A percentile compares a stretch with the other conserved stretches of the same genome.
phyloP scores from a whole-genome alignment of 2,797 vertebrate genomes.

The Halcyon chelicuti region DNA sequence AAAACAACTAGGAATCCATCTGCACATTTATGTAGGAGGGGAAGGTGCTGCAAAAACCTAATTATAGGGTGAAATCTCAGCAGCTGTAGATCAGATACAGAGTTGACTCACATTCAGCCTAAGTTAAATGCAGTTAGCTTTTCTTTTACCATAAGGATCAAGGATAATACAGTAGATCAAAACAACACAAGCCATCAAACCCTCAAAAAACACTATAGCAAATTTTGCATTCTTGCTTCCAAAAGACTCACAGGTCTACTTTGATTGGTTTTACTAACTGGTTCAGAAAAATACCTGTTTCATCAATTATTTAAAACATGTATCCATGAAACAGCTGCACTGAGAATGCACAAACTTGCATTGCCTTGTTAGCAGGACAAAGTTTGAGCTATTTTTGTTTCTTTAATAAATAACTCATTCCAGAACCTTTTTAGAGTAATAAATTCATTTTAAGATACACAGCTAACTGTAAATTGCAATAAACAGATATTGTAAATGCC shows the following conservation, averaged over 20 bases:
- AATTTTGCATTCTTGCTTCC: background rate
- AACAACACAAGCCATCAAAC: background rate
- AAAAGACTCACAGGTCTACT: background rate
- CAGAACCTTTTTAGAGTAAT: background rate
- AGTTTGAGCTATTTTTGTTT: background rate
- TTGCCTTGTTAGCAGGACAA: background rate
- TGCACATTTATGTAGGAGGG: background rate
- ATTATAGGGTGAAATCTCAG: background rate
- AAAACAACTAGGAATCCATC: background rate
- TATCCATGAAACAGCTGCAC: background rate
- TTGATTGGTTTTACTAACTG: background rate
- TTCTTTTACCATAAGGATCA: background rate
- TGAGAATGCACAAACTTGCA: background rate
- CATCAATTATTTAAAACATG: background rate
- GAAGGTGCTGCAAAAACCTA: background rate
- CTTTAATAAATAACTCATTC: background rate
- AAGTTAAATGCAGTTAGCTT: background rate
- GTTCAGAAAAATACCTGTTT: background rate
- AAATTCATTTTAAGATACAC: background rate
- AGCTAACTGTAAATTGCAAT: background rate
- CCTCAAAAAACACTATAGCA: accelerated
- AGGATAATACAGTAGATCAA: background rate
- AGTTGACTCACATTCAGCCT: background rate
- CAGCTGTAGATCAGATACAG: background rate
- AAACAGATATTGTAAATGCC: background rate